Evolutionary conservation across 2,797 vertebrate genomes (phyloP).

Genomic region (Okamejei kenojei): DNA sequence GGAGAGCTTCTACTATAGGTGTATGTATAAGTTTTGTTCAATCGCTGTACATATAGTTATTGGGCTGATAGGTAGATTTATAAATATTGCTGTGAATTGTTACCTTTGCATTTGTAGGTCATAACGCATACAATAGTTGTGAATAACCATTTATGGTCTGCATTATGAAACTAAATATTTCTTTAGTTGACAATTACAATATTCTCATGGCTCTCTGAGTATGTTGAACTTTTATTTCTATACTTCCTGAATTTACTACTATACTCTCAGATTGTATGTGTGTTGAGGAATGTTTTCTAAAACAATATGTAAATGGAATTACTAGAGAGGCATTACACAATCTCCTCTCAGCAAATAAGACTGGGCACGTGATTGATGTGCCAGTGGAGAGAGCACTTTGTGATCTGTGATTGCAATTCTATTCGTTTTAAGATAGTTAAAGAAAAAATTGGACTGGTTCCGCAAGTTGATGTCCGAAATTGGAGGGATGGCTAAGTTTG

Average conservation of each 20-base stretch:
- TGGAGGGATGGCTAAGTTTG: too few species aligned
- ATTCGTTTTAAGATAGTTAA: too few species aligned
- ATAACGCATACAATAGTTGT: not conserved
- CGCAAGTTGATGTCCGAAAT: too few species aligned
- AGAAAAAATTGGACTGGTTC: too few species aligned
- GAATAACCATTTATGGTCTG: not conserved
- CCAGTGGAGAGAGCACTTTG: too few species aligned
- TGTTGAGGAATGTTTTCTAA: too few species aligned
- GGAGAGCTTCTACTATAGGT: conserved; percentile 70
- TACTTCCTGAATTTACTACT: not conserved
- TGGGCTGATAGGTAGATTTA: not conserved
- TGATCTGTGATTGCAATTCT: too few species aligned
- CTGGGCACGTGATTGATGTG: too few species aligned
- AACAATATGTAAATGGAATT: too few species aligned
- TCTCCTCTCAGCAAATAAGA: too few species aligned
- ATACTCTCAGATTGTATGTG: too few species aligned
- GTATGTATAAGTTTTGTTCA: conserved; percentile 53
- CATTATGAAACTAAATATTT: not conserved
- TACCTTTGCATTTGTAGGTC: not conserved
- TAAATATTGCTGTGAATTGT: not conserved
- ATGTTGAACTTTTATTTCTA: not conserved
- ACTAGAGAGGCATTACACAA: too few species aligned
- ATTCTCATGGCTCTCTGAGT: not conserved
- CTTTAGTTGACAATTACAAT: not conserved
- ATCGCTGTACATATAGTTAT: not conserved